These are phyloP conservation scores for Sinonovacula constricta DNA, from an alignment of 1,140 invertebrate species.

Conservation along the genomic window DNA sequence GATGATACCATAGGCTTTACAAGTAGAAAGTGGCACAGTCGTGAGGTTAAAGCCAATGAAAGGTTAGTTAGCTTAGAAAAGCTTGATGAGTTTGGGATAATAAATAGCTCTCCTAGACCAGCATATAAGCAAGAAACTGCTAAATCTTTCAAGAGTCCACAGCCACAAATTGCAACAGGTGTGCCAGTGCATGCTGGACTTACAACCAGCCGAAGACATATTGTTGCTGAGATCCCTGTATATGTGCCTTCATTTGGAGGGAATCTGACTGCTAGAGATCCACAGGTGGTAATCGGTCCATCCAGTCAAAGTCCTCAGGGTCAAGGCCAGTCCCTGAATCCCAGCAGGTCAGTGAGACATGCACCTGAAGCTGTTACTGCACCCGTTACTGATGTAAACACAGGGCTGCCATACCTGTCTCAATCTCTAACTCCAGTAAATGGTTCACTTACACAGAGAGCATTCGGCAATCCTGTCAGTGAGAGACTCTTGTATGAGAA, in stretches of 20 bases:
- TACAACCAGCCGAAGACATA: conserved; percentile 35
- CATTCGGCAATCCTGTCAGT: conserved; percentile 33
- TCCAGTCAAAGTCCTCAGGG: background rate
- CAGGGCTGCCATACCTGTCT: background rate
- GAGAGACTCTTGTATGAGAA: conserved; percentile 36
- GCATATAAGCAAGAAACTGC: background rate
- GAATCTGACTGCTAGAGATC: background rate
- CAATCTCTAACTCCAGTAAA: background rate
- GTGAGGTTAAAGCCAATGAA: conserved; percentile 30
- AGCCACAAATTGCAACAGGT: background rate
- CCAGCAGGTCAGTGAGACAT: background rate
- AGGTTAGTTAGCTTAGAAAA: conserved; percentile 30
- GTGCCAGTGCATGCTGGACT: conserved; percentile 39
- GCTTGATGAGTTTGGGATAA: conserved; percentile 15
- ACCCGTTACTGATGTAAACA: conserved; percentile 26
- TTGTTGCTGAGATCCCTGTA: conserved; percentile 44
- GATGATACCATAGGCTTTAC: background rate
- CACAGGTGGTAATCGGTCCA: background rate
- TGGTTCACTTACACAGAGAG: conserved; percentile 14
- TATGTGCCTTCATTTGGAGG: conserved; percentile 34
- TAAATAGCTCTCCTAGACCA: background rate
- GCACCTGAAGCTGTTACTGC: conserved; percentile 44
- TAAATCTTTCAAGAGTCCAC: background rate
- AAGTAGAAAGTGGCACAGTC: conserved; percentile 8
- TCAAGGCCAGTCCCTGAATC: background rate